Percentiles rank a stretch among this genome's conserved stretches.
phyloP scores from a whole-genome alignment of 2,888 invertebrate species.

The Strigamia transsilvanica region DNA sequence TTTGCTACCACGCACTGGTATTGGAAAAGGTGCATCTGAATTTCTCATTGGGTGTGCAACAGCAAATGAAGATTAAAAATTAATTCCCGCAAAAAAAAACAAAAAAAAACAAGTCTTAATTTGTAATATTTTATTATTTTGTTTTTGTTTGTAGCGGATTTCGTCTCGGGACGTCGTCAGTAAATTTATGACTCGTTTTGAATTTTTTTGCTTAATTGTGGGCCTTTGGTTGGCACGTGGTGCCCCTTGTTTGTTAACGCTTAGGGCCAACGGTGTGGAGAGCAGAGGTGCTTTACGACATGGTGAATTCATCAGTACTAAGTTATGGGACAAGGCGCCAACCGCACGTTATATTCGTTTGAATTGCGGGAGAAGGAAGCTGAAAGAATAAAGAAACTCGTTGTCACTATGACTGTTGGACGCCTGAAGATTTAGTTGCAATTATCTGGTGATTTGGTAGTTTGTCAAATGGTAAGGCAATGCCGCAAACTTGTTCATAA shows the following conservation, averaged over 20 bases:
- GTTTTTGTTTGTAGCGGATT: too few species aligned
- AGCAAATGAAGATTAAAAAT: background rate
- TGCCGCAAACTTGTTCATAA: too few species aligned
- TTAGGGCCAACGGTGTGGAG: background rate
- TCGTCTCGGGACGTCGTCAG: too few species aligned
- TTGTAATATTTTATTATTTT: too few species aligned
- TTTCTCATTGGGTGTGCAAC: constrained; percentile 10
- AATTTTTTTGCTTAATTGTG: background rate
- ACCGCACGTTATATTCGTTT: background rate
- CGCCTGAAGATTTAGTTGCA: background rate
- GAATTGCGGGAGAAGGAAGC: background rate
- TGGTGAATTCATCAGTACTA: constrained; percentile 34
- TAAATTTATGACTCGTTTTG: too few species aligned
- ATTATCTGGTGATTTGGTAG: background rate
- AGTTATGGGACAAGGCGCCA: background rate
- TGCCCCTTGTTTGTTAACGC: background rate
- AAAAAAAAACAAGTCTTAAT: too few species aligned
- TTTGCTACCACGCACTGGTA: constrained; percentile 44
- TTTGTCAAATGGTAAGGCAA: background rate
- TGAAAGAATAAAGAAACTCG: background rate
- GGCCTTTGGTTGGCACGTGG: background rate
- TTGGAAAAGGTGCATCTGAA: constrained; percentile 18
- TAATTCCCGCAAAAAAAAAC: background rate
- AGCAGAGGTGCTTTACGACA: constrained; percentile 15
- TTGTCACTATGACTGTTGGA: background rate